These are phyloP conservation scores for Takifugu ocellatus DNA, from an alignment of 2,797 vertebrate species.

Conservation along the genomic window DNA sequence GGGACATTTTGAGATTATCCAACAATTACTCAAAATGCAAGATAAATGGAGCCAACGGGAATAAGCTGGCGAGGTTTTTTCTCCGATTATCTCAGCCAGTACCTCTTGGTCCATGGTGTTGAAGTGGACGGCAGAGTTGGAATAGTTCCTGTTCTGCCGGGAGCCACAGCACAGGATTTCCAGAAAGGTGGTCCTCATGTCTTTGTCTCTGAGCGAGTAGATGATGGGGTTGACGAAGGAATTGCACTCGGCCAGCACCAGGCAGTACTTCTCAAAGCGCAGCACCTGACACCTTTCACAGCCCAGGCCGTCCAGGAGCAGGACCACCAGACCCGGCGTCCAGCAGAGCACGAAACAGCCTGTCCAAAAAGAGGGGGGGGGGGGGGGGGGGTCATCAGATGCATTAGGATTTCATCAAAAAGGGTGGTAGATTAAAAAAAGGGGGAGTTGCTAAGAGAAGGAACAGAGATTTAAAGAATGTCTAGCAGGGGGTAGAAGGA, in stretches of 20 bases:
- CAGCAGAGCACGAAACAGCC: slow-evolving; percentile 93
- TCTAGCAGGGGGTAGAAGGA: slow-evolving; percentile 16
- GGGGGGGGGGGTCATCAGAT: slow-evolving; percentile 4
- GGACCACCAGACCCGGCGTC: slow-evolving; percentile 89
- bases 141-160: accelerated
- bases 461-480: slow-evolving; percentile 31
- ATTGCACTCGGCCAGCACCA: slow-evolving; percentile 90
- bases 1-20: too few relatives aligned
- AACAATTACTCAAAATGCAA: too few relatives aligned
- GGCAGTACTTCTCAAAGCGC: slow-evolving; percentile 84
- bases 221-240: slow-evolving; percentile 89
- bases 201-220: slow-evolving; percentile 88
- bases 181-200: slow-evolving; percentile 89
- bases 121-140: slow-evolving; percentile 50
- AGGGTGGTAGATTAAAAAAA: slow-evolving; percentile 2
- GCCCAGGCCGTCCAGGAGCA: slow-evolving; percentile 85
- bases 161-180: slow-evolving; percentile 80
- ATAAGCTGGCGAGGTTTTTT: too few relatives aligned
- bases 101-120: slow-evolving; percentile 76
- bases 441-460: slow-evolving; percentile 5
- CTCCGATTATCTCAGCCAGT: slow-evolving; percentile 66
- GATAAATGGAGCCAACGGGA: too few relatives aligned
- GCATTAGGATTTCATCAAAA: background rate
- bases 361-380: slow-evolving; percentile 39
- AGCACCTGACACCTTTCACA: slow-evolving; percentile 75